These are phyloP conservation scores for Pyralis farinalis DNA, from an alignment of 2,888 invertebrate species.

Conservation along the genomic window DNA sequence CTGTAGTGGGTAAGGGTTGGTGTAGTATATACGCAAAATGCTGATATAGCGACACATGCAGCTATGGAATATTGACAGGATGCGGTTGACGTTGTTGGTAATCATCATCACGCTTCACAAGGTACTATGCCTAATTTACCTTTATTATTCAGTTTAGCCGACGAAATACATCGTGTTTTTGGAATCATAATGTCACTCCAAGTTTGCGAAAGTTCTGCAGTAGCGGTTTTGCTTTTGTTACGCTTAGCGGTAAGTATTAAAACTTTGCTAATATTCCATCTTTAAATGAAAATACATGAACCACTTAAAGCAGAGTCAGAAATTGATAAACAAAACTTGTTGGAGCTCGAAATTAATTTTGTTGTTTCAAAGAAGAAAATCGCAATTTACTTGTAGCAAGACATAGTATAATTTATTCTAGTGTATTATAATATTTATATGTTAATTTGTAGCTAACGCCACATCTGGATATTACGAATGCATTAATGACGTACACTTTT, in stretches of 20 bases:
- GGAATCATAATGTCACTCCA: constrained; percentile 72
- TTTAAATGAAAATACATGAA: constrained; percentile 16
- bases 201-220: constrained; percentile 68
- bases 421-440: not conserved
- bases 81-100: too few species aligned
- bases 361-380: constrained; percentile 1
- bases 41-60: too few species aligned
- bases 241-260: constrained; percentile 58
- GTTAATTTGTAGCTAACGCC: constrained; percentile 50
- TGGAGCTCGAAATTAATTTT: constrained; percentile 8
- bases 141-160: constrained; percentile 49
- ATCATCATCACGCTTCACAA: too few species aligned
- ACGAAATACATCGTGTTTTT: constrained; percentile 64
- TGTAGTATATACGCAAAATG: too few species aligned
- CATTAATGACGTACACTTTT: constrained; percentile 69
- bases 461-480: constrained; percentile 58
- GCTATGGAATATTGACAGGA: too few species aligned
- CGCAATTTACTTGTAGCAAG: constrained; percentile 1
- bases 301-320: constrained; percentile 5
- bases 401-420: not conserved
- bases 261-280: constrained; percentile 19
- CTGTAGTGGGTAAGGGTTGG: too few species aligned
- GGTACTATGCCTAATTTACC: constrained; percentile 11
- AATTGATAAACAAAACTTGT: constrained; percentile 10
- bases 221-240: constrained; percentile 63